phyloP scores from a whole-genome alignment of 1,140 invertebrate genomes.

The Mesaphorura yosii region DNA sequence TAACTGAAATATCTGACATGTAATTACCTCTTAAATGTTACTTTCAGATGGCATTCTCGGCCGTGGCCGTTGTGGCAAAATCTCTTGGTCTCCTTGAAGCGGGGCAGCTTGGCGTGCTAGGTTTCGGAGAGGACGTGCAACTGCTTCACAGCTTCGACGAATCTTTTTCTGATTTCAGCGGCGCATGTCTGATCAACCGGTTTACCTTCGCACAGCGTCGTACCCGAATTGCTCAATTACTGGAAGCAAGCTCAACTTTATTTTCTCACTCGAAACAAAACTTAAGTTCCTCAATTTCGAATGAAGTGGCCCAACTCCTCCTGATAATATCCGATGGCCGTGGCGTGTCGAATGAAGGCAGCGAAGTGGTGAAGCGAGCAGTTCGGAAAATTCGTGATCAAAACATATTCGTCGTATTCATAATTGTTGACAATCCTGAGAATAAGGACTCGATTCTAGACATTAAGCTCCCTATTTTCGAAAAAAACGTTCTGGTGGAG shows the following conservation, averaged over 20 bases:
- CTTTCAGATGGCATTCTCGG: conserved; percentile 76
- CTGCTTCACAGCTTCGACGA: conserved; percentile 76
- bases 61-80: conserved; percentile 79
- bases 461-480: conserved; percentile 64
- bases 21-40: not conserved
- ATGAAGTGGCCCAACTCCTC: conserved; percentile 71
- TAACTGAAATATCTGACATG: not conserved
- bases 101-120: conserved; percentile 78
- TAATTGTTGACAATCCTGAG: conserved; percentile 86
- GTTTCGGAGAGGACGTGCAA: conserved; percentile 77
- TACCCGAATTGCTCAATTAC: conserved; percentile 63
- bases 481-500: conserved; percentile 47
- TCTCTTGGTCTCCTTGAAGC: conserved; percentile 86
- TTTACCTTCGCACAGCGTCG: conserved; percentile 69
- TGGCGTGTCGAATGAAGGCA: conserved; percentile 81
- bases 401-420: conserved; percentile 85
- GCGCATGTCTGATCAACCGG: conserved; percentile 61
- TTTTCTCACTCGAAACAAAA: conserved; percentile 38
- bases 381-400: conserved; percentile 65
- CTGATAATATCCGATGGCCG: conserved; percentile 90
- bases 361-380: conserved; percentile 58
- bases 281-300: conserved; percentile 36
- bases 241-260: conserved; percentile 63
- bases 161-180: conserved; percentile 68
- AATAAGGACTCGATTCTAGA: conserved; percentile 83